Evolutionary conservation across 2,797 vertebrate genomes (phyloP), one percentile per base, ranked within the genome.

Genomic region (Pterois miles): DNA sequence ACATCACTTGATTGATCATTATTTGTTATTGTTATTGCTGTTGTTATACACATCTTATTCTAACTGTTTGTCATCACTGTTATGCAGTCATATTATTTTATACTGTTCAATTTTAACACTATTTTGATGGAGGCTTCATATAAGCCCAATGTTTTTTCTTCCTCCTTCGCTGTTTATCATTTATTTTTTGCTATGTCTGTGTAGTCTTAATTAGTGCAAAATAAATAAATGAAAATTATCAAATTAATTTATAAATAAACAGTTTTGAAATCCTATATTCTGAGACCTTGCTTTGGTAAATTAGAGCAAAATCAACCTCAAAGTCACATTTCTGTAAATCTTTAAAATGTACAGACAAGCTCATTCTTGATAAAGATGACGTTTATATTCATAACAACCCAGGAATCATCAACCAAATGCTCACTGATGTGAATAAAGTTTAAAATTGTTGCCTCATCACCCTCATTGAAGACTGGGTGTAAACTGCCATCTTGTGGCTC

Each of bases 401-500:
- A 25, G 2, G 3, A 8, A 18, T 59, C 16, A 62, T 5, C 22
- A 2, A 18, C 10, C 27, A 59, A 54, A 71, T 31, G 9, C 53
- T 53, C 23, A 46, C 0, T 31, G 1, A 52, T 1, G 8, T 52
- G 18, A 59, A 46, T 13, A 2, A 29, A 14, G 1, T 33, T 64
- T 74, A 1, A 29, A 56, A 52, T 18, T 7, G 57, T 52, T 48
- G 8, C 31, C 34, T 11, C 38, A 38, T 69, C 23, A 12, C 5
- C 2, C 2, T 65, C 22, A 13, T 12, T 48, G 52, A 18, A 76
- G 14, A 43, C 14, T 78, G 57, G 63, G 6, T 9, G 4, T 50
- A 11, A 48, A 68, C 53, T 65, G 73, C 80, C 86, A 83, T 54
- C 84, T 4, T 75, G 86, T 85, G 88, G 80, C 56, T 65, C 14